These are phyloP conservation scores for Ips nitidus DNA, from an alignment of 1,140 invertebrate genomes.

Conservation along the genomic window DNA sequence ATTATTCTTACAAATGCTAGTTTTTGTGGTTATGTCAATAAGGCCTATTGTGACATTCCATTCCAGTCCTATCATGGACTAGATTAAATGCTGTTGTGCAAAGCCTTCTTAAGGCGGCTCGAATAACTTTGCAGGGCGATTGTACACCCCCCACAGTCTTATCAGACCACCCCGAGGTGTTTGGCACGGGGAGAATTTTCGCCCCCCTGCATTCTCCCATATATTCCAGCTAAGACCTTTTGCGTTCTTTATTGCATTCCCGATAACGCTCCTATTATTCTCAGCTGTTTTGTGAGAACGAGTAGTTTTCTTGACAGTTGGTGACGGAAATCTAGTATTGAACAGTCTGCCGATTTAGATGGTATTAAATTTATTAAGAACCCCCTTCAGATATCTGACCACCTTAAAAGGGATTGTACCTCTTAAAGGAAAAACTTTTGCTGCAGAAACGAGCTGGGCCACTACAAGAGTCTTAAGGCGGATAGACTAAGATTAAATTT, in stretches of 20 bases:
- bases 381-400: not conserved
- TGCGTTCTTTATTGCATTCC: constrained; percentile 23
- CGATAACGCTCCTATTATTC: constrained; percentile 34
- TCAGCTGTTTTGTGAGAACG: constrained; percentile 12
- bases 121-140: constrained; percentile 17
- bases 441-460: too few relatives aligned
- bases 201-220: constrained; percentile 45
- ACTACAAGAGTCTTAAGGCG: too few relatives aligned
- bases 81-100: too few relatives aligned
- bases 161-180: constrained; percentile 44
- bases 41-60: too few relatives aligned
- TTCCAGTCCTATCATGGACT: too few relatives aligned
- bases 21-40: not conserved
- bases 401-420: too few relatives aligned
- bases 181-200: constrained; percentile 34
- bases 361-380: not conserved
- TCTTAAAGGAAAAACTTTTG: too few relatives aligned
- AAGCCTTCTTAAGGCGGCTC: constrained; percentile 1
- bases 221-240: constrained; percentile 44
- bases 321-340: not conserved
- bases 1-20: constrained; percentile 36
- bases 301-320: not conserved
- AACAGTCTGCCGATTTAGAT: not conserved
- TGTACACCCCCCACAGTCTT: constrained; percentile 40
- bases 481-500: too few relatives aligned